These are phyloP conservation scores for Gastrophysa polygoni DNA, from an alignment of 2,888 invertebrate genomes.

Conservation along the genomic window DNA sequence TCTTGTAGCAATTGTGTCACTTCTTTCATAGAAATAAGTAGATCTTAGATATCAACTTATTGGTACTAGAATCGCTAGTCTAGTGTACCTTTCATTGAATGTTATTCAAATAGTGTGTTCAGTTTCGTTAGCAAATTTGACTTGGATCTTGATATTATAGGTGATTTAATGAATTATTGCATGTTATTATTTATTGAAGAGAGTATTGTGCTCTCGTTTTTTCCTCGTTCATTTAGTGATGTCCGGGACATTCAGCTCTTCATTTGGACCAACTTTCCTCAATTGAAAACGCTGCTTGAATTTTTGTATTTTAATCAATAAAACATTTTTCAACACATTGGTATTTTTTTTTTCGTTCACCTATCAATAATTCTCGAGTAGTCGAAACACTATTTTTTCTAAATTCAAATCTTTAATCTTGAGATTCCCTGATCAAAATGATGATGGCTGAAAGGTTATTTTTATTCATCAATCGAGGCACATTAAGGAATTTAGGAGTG, in stretches of 20 bases:
- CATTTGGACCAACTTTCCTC: conserved; percentile 34
- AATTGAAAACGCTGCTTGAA: conserved; percentile 30
- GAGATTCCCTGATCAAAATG: too few species aligned
- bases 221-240: background rate
- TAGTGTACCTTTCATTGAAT: background rate
- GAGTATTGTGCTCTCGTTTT: background rate
- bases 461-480: too few species aligned
- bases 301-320: conserved; percentile 34
- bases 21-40: background rate
- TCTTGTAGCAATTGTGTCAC: conserved; percentile 7
- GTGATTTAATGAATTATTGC: background rate
- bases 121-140: background rate
- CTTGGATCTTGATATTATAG: background rate
- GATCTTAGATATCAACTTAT: conserved; percentile 3
- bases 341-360: background rate
- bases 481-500: too few species aligned
- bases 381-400: too few species aligned
- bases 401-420: too few species aligned
- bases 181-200: background rate
- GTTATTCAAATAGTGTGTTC: background rate
- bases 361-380: too few species aligned
- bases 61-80: background rate
- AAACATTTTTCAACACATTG: conserved; percentile 25
- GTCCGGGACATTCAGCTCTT: background rate
- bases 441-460: too few species aligned